These are phyloP conservation scores for Cecidostiba fungosa DNA, from an alignment of 2,888 invertebrate genomes.

Conservation along the genomic window DNA sequence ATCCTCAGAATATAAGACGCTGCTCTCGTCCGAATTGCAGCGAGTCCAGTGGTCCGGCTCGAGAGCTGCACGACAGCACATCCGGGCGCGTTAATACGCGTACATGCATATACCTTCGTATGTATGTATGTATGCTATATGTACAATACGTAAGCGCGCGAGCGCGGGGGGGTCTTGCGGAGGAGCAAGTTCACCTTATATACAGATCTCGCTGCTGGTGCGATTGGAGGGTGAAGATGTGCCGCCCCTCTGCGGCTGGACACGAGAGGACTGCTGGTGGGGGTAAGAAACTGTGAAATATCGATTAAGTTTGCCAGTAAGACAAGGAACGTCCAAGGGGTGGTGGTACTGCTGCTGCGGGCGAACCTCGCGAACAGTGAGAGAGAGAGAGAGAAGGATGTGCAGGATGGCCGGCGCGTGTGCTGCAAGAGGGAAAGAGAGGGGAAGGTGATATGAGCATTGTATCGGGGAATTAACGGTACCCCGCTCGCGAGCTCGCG, in stretches of 20 bases:
- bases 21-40: too few species aligned
- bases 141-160: background rate
- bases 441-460: slow-evolving; percentile 80
- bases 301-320: slow-evolving; percentile 80
- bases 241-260: slow-evolving; percentile 74
- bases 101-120: background rate
- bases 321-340: slow-evolving; percentile 80
- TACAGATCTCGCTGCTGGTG: slow-evolving; percentile 65
- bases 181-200: slow-evolving; percentile 32
- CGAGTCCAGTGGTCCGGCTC: slow-evolving; percentile 40
- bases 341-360: slow-evolving; percentile 66
- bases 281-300: slow-evolving; percentile 81
- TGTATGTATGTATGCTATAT: background rate
- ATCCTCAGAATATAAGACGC: background rate
- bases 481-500: slow-evolving; percentile 64
- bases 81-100: slow-evolving; percentile 36
- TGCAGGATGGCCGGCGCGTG: slow-evolving; percentile 51
- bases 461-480: slow-evolving; percentile 81
- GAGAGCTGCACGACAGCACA: background rate
- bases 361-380: background rate
- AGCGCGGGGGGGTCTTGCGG: slow-evolving; percentile 33
- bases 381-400: slow-evolving; percentile 53
- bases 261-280: slow-evolving; percentile 73
- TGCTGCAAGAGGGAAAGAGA: slow-evolving; percentile 65
- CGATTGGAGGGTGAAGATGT: slow-evolving; percentile 77